Percentiles rank a stretch among this genome's conserved stretches.
Evolutionary conservation across 1,140 invertebrate species (phyloP).

Genomic region (Eurosta solidaginis): DNA sequence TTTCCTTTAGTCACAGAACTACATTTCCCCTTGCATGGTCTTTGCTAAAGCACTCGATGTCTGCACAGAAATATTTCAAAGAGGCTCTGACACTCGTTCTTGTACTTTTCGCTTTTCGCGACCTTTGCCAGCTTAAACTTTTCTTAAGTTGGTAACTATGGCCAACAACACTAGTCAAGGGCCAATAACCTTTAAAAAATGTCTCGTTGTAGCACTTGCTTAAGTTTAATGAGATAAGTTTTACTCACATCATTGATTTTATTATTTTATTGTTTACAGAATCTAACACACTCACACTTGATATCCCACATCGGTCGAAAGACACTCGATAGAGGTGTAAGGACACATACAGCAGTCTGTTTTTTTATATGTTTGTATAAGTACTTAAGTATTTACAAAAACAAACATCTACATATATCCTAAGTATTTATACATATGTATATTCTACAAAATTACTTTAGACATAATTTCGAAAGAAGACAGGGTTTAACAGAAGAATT

Average conservation of each 20-base stretch:
- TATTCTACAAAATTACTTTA: no score
- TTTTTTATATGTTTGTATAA: neutral
- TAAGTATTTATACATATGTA: no score
- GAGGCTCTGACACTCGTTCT: no score
- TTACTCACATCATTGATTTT: neutral
- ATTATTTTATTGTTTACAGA: neutral
- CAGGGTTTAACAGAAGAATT: slow-evolving; percentile 12
- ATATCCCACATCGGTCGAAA: neutral
- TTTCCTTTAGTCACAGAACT: no score
- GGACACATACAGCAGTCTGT: no score
- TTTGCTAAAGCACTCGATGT: no score
- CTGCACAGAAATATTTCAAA: no score
- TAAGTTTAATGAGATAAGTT: neutral
- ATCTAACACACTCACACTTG: neutral
- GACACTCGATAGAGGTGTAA: no score
- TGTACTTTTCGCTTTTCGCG: no score
- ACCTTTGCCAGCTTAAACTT: no score
- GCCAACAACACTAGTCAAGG: neutral
- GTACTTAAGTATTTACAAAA: neutral
- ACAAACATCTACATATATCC: neutral
- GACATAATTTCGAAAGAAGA: neutral
- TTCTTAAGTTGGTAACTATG: no score
- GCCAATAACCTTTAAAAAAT: neutral
- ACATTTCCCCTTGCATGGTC: no score
- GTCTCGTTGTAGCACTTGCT: neutral